Conservation (phyloP, 2,888 invertebrate species). For the Drepana falcataria region DNA sequence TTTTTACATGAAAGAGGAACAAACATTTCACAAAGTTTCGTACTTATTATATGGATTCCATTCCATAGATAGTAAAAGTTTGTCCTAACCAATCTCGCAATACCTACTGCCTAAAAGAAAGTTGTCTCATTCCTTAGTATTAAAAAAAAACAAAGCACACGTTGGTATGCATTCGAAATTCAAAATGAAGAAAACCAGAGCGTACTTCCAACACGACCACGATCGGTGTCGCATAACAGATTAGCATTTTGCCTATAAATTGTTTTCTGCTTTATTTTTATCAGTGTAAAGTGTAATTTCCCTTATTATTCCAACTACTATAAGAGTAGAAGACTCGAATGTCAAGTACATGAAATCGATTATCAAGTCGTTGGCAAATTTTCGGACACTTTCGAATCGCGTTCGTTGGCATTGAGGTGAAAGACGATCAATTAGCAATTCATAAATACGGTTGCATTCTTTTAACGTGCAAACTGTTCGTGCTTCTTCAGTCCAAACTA, state of each 20-base stretch:
- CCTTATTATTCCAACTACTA: constrained; percentile 10
- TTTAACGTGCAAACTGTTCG: too few species aligned
- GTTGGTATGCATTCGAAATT: constrained; percentile 47
- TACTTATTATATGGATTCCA: constrained; percentile 1
- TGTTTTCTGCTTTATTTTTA: constrained; percentile 25
- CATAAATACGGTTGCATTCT: constrained; percentile 7
- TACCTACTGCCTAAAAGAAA: constrained; percentile 23
- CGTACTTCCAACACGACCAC: constrained; percentile 26
- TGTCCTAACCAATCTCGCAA: background rate
- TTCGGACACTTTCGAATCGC: constrained; percentile 61
- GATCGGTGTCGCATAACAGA: constrained; percentile 41
- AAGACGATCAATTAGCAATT: constrained; percentile 43
- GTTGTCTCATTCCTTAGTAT: constrained; percentile 20
- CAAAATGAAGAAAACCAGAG: constrained; percentile 47
- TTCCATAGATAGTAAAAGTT: background rate
- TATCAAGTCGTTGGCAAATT: constrained; percentile 43
- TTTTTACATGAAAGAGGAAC: too few species aligned
- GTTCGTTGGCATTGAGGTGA: constrained; percentile 40
- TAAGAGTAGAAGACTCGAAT: constrained; percentile 43
- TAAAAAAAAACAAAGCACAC: constrained; percentile 50
- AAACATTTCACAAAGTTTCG: too few species aligned
- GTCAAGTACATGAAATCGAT: constrained; percentile 74
- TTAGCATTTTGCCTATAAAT: constrained; percentile 15
- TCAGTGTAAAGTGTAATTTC: constrained; percentile 24
- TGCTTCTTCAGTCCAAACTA: too few species aligned